Percentiles rank a stretch among this genome's conserved stretches.
These are phyloP conservation scores for Eumerus sabulonum DNA, from an alignment of 2,888 invertebrate species.

Conservation along the genomic window DNA sequence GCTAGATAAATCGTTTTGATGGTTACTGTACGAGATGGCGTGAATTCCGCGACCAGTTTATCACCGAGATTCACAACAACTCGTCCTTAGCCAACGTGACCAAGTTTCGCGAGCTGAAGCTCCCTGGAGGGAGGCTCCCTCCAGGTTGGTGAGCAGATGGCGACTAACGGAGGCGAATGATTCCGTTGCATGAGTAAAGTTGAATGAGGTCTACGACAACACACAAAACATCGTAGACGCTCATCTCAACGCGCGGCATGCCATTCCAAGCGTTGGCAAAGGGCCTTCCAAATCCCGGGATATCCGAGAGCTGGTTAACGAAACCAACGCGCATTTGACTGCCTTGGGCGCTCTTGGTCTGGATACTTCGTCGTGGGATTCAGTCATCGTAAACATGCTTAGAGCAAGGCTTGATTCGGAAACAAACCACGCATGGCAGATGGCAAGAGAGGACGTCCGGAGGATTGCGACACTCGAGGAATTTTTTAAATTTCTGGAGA, in stretches of 20 bases:
- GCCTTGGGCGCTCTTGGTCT: not conserved
- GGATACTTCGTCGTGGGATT: not conserved
- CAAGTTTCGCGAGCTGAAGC: slow-evolving; percentile 11
- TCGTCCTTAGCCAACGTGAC: slow-evolving; percentile 8
- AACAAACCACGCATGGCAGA: slow-evolving; percentile 29
- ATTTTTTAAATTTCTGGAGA: too few relatives aligned
- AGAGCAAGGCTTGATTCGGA: slow-evolving; percentile 11
- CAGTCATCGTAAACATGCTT: slow-evolving; percentile 15
- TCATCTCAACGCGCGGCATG: too few relatives aligned
- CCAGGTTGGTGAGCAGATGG: slow-evolving; percentile 11
- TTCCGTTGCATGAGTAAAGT: too few relatives aligned
- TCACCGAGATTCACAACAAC: slow-evolving; percentile 18
- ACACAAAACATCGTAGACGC: slow-evolving; percentile 10
- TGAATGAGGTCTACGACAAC: slow-evolving; percentile 24
- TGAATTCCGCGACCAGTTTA: too few relatives aligned
- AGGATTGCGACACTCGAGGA: not conserved
- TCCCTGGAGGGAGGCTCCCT: not conserved
- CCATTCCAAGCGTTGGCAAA: slow-evolving; percentile 3
- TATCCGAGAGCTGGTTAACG: slow-evolving; percentile 7
- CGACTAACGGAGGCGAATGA: slow-evolving; percentile 14
- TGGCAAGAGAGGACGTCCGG: too few relatives aligned
- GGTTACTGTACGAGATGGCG: too few relatives aligned
- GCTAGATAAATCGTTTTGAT: slow-evolving; percentile 22
- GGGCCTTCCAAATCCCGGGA: not conserved
- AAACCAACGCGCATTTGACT: slow-evolving; percentile 8